Evolutionary conservation across 35 echinoderm and acorn worm species (phyloP).

Genomic region (Hemicentrotus pulcherrimus): DNA sequence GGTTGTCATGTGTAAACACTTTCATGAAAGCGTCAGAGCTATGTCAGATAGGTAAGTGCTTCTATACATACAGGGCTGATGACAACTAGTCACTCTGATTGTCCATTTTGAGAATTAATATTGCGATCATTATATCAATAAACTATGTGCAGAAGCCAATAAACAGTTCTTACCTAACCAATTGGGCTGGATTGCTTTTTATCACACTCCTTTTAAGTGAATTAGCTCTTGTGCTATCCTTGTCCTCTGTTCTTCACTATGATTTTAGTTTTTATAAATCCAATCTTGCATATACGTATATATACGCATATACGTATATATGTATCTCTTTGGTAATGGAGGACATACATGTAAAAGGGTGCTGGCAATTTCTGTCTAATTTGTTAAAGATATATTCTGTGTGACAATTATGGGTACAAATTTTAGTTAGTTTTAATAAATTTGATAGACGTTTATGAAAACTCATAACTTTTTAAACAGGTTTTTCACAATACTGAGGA

Average conservation of each 20-base stretch:
- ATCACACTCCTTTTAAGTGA: no score
- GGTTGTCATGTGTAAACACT: constrained; percentile 99
- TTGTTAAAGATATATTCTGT: no score
- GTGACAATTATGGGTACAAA: no score
- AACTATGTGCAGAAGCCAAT: background rate
- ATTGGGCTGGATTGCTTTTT: background rate
- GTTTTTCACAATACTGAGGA: constrained; percentile 83
- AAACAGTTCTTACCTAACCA: background rate
- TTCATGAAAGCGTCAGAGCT: constrained; percentile 98
- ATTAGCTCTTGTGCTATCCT: no score
- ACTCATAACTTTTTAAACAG: background rate
- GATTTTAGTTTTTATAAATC: no score
- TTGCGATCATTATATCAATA: background rate
- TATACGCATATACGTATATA: no score
- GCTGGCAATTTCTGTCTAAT: no score
- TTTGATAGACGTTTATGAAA: background rate
- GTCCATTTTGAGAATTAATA: background rate
- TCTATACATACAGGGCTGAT: background rate
- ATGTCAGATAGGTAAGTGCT: constrained; percentile 89
- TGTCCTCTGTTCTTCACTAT: background rate
- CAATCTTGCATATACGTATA: no score
- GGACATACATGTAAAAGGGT: no score
- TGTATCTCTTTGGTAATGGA: no score
- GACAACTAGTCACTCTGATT: background rate
- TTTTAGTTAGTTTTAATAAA: no score